Evolutionary conservation across 2,888 invertebrate genomes (phyloP).

Genomic region (Polydrusus pterygomalis): DNA sequence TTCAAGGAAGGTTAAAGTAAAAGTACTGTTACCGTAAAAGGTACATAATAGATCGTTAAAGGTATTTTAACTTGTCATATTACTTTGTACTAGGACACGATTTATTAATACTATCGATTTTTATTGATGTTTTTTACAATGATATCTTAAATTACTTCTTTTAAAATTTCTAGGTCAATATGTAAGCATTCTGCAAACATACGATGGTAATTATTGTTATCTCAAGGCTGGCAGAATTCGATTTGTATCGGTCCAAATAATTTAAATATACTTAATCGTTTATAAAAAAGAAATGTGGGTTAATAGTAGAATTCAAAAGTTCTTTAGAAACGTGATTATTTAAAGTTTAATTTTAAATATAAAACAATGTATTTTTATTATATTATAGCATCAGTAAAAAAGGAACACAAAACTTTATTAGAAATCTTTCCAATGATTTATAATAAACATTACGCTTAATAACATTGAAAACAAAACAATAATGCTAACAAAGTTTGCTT

Average conservation of each 20-base stretch:
- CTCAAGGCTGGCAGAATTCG: not conserved
- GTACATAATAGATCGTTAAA: constrained; percentile 25
- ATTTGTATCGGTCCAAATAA: not conserved
- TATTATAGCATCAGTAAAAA: too few relatives aligned
- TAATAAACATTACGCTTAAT: too few relatives aligned
- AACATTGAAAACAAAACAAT: too few relatives aligned
- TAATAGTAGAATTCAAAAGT: not conserved
- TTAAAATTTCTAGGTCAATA: constrained; percentile 32
- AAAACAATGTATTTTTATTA: too few relatives aligned
- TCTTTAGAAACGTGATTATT: too few relatives aligned
- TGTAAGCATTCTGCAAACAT: not conserved
- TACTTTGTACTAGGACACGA: constrained; percentile 32
- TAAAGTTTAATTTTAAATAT: too few relatives aligned
- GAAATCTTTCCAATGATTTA: too few relatives aligned
- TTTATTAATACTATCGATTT: constrained; percentile 33
- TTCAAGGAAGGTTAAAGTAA: constrained; percentile 29
- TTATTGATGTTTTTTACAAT: constrained; percentile 10
- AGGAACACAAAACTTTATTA: too few relatives aligned
- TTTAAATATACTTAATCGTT: not conserved
- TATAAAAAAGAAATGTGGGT: not conserved
- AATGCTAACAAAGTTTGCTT: too few relatives aligned
- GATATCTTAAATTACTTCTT: constrained; percentile 19
- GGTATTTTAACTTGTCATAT: constrained; percentile 13
- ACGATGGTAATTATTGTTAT: not conserved
- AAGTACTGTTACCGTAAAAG: constrained; percentile 28